Evolutionary conservation across 2,888 invertebrate genomes (phyloP).

Genomic region (Drosophila leonis): DNA sequence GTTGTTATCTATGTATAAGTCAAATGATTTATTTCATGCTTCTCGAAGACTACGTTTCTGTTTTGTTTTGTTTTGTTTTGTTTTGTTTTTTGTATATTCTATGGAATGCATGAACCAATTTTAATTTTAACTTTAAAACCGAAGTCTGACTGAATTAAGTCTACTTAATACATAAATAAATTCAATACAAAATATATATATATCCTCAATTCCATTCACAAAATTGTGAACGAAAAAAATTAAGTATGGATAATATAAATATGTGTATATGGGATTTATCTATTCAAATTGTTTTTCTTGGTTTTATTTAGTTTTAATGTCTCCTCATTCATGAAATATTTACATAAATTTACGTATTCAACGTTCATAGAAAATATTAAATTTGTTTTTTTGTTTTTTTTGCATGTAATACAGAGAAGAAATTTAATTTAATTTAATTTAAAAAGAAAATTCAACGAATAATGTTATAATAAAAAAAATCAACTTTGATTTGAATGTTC

Average conservation of each 20-base stretch:
- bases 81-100: conserved; percentile 42
- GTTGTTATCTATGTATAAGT: conserved; percentile 9
- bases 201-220: conserved; percentile 43
- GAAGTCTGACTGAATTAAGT: conserved; percentile 37
- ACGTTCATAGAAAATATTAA: conserved; percentile 34
- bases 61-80: conserved; percentile 1
- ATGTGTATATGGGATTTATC: conserved; percentile 51
- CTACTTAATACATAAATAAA: conserved; percentile 55
- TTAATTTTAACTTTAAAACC: conserved; percentile 32
- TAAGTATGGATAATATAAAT: conserved; percentile 38
- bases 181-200: conserved; percentile 58
- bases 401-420: conserved; percentile 33
- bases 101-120: conserved; percentile 75
- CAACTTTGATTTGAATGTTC: conserved; percentile 24
- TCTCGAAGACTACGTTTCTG: conserved; percentile 12
- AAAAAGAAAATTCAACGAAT: conserved; percentile 23
- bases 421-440: conserved; percentile 33
- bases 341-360: conserved; percentile 48
- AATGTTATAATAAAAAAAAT: conserved; percentile 25
- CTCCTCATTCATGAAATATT: conserved; percentile 53
- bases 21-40: conserved; percentile 21
- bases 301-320: conserved; percentile 47
- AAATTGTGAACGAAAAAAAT: conserved; percentile 36
- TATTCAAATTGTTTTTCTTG: conserved; percentile 44
- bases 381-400: conserved; percentile 21